Evolutionary conservation across 1,140 invertebrate species (phyloP).

Genomic region (Euwallacea similis): DNA sequence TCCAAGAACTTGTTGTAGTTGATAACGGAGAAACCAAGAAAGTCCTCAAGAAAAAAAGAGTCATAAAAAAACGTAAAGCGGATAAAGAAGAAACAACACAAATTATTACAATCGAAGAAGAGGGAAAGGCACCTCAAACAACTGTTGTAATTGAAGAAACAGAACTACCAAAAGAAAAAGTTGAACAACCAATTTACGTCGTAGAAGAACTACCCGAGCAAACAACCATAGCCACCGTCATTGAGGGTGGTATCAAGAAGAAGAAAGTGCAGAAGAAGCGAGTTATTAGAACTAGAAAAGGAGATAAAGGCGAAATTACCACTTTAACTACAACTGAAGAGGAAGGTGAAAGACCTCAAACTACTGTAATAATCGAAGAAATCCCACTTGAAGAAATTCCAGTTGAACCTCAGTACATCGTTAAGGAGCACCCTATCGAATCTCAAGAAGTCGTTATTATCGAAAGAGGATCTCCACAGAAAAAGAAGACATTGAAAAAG

Average conservation of each 20-base stretch:
- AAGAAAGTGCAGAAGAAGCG: constrained; percentile 50
- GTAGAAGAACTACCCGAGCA: constrained; percentile 46
- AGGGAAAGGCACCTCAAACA: constrained; percentile 44
- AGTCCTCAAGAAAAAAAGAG: constrained; percentile 51
- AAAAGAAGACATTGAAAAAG: constrained; percentile 42
- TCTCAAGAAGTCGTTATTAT: constrained; percentile 46
- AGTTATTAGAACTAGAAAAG: constrained; percentile 50
- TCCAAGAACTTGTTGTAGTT: constrained; percentile 46
- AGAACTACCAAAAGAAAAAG: constrained; percentile 43
- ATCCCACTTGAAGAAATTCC: constrained; percentile 29
- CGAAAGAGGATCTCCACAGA: constrained; percentile 36
- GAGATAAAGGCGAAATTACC: constrained; percentile 46
- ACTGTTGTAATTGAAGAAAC: constrained; percentile 43
- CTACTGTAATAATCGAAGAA: constrained; percentile 35
- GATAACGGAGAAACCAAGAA: constrained; percentile 46
- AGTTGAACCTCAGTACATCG: constrained; percentile 36
- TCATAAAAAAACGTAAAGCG: constrained; percentile 51
- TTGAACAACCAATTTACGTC: constrained; percentile 41
- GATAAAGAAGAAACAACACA: constrained; percentile 48
- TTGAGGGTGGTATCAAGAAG: constrained; percentile 44
- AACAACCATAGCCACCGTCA: constrained; percentile 45
- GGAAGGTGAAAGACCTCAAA: constrained; percentile 43
- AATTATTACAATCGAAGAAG: constrained; percentile 50
- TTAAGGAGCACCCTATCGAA: constrained; percentile 49
- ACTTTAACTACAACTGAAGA: constrained; percentile 47